A percentile compares a stretch with the other conserved stretches of the same genome.
phyloP scores from a whole-genome alignment of 2,888 invertebrate species.

The Chrysotoxum bicinctum region DNA sequence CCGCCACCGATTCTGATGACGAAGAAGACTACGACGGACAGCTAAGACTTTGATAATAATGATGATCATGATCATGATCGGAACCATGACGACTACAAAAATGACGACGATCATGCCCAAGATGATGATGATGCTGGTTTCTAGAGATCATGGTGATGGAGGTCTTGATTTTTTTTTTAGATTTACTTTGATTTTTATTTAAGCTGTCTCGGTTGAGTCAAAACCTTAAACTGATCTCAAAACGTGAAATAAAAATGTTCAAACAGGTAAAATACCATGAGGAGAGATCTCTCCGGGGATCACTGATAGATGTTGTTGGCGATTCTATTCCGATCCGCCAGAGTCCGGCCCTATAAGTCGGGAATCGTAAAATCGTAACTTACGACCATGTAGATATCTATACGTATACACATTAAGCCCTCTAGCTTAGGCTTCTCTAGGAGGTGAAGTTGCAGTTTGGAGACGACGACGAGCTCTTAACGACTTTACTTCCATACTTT shows the following conservation, averaged over 20 bases:
- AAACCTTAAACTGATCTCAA: constrained; percentile 49
- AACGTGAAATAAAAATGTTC: constrained; percentile 7
- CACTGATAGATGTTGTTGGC: background rate
- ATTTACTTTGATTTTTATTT: constrained; percentile 23
- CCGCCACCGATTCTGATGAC: constrained; percentile 15
- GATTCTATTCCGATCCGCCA: constrained; percentile 43
- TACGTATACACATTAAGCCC: constrained; percentile 4
- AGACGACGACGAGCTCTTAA: constrained; percentile 21
- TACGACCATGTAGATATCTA: constrained; percentile 48
- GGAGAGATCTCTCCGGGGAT: constrained; percentile 58
- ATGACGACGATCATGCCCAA: constrained; percentile 31
- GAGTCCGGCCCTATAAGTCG: constrained; percentile 33
- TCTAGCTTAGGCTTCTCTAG: background rate
- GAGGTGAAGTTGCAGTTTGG: constrained; percentile 52
- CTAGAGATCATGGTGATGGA: constrained; percentile 48
- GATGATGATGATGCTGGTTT: constrained; percentile 21
- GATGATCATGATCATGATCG: constrained; percentile 40
- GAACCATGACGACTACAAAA: constrained; percentile 11
- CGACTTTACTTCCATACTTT: constrained; percentile 14
- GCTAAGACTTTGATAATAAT: background rate
- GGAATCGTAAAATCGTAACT: constrained; percentile 57
- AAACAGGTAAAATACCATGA: constrained; percentile 64
- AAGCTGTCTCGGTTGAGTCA: constrained; percentile 52
- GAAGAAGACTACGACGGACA: background rate
- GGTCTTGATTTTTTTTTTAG: constrained; percentile 15